Evolutionary conservation across 2,888 invertebrate genomes (phyloP), one percentile per base, ranked within the genome.

Genomic region (Cremastinae sp.): DNA sequence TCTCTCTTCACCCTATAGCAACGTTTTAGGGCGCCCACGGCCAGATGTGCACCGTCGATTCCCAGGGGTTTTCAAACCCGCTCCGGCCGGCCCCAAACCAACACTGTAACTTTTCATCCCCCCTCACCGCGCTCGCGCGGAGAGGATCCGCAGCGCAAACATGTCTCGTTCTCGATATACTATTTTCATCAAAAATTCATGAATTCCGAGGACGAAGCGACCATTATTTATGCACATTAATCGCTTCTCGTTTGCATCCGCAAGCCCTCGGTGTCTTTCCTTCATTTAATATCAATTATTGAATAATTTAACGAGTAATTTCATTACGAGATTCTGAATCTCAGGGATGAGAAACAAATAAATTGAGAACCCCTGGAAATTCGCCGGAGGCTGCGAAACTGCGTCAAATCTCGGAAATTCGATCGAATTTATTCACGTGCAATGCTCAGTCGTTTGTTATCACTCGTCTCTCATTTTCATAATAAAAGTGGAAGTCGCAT

Each of bases 31-130:
- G 82, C 78, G 82, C 80, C 82, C 83, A 82, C 79, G 82, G 81
- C 84, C 86, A 86, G 87, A 86, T 85, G 87, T 85, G 85, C 83
- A 80, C 83, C 83, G 81, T 83, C 81, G 83, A 84, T 84, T 86
- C 84, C 83, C 84, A 82, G 83, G 64, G 85, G 81, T 75, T 77
- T 83, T 81, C 86, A 75, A 75, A 68, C 68, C 66, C 61, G 56
- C 68, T 68, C 56, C 47, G 28, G 37, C 47, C 22, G 37, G 39
- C 56, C 47, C 35, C 28, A 18, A 43, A 47, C 47, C 58, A 47
- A 59, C 51, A 12, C 51, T 18, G 18, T 28, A 22, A 58, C 59
- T 28, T 20, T 35, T 16, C 2, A 28, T 35, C 28, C 53, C 12
- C 18, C 28, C 35, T n/a, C 12, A 1, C 9, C 16, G 39, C 16